These are phyloP conservation scores for Bimastos eiseni DNA, from an alignment of 2,888 invertebrate genomes.

Conservation along the genomic window DNA sequence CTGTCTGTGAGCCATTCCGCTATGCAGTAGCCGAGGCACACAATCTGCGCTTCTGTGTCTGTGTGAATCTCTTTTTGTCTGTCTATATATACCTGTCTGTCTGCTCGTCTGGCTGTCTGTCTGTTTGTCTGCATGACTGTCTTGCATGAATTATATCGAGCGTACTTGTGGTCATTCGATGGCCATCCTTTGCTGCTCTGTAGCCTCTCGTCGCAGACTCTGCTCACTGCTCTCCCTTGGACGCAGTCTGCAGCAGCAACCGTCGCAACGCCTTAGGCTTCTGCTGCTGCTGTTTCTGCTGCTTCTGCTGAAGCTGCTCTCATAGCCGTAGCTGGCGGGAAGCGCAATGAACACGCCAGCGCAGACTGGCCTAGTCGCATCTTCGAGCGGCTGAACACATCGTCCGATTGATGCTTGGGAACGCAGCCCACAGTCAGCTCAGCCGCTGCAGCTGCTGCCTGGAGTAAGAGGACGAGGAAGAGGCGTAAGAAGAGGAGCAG, in stretches of 20 bases:
- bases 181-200: not conserved
- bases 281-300: not conserved
- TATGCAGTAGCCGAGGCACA: too few species aligned
- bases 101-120: not conserved
- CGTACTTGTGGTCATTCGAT: slow-evolving; percentile 6
- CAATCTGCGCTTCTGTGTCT: not conserved
- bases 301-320: not conserved
- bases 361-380: slow-evolving; percentile 4
- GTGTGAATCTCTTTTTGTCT: not conserved
- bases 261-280: not conserved
- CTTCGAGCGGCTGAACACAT: not conserved
- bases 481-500: not conserved
- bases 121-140: not conserved
- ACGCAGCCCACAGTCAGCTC: not conserved
- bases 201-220: not conserved
- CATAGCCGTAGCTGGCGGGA: not conserved
- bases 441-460: not conserved
- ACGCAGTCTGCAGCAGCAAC: not conserved
- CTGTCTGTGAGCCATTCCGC: not conserved
- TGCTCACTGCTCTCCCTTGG: not conserved
- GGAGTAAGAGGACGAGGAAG: not conserved
- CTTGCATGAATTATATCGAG: slow-evolving; percentile 13
- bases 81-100: not conserved
- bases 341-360: not conserved
- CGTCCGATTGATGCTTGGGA: not conserved